Base-by-base conservation (phyloP, 2,797 vertebrate genomes). In the Diceros bicornis region DNA sequence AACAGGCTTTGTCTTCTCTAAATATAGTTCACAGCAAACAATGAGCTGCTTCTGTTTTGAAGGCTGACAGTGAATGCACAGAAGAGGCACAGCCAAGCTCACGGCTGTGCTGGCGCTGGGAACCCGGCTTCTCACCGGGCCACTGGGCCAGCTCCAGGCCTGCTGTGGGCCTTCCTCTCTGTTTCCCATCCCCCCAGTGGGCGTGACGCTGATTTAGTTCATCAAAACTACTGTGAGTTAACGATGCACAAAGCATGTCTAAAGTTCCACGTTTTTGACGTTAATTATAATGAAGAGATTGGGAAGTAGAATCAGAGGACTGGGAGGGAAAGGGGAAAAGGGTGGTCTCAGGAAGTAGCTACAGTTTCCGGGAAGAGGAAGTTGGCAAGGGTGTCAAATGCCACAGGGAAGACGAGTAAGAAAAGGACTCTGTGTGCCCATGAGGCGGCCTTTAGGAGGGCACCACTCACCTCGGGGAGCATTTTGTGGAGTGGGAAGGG, bases 1-100 rank as follows among this genome's bases (percentile, higher is more conserved):
- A 9, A 50, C 16, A 66, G 29, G 17, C 50, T 91, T 87, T 94
- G 68, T 27, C 44, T 59, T 85, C 89, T 50, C 86, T 94, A 89
- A 88, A 92, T 25, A 55, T 0, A 69, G n/a, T 59, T 64, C 75
- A 17, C 4, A n/a, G 61, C 55, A 79, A 91, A 88, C 44, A 87
- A 21, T 3, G 75, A 97, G 16, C 66, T 85, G 25, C n/a, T 86
- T 52, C 41, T 57, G 7, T 25, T 44, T 50, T 66, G 91, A 88
- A 87, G 50, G 66, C 52, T 55, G 34, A 29, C 6, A 6, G 74
- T 47, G 23, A 96, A 32, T 47, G 14, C 32, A 7, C 3, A 5
- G 37, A 34, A 83, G 59, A 92, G 69, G 74, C 94, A 74, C 27
- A 74, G 81, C 23, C 68, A n/a, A 32, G 13, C 25, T 44, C 61